A percentile compares a stretch with the other conserved stretches of the same genome.
Conservation (phyloP, 1,140 invertebrate species). For the Zaprionus taronus region DNA sequence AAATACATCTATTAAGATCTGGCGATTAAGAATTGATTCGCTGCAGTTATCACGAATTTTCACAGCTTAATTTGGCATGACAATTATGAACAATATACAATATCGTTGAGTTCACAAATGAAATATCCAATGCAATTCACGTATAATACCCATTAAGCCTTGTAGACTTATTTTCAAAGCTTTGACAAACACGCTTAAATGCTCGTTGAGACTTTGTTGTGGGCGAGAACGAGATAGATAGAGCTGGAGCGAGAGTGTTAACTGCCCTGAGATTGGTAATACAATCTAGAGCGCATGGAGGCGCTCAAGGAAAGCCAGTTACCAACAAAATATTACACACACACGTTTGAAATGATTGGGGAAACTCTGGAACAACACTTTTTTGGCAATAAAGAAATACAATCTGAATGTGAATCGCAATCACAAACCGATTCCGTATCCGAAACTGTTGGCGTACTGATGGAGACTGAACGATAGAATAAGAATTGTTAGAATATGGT, state of each 20-base stretch:
- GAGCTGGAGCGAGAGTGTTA: background rate
- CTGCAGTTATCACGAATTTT: background rate
- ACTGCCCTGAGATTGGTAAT: conserved; percentile 32
- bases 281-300: conserved; percentile 11
- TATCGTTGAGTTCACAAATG: background rate
- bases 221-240: background rate
- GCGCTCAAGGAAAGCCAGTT: conserved; percentile 35
- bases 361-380: conserved; percentile 6
- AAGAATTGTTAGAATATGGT: conserved; percentile 6
- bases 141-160: conserved; percentile 3
- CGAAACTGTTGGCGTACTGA: conserved; percentile 46
- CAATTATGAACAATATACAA: conserved; percentile 1
- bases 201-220: background rate
- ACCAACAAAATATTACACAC: background rate
- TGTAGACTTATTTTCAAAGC: background rate
- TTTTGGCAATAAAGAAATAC: conserved; percentile 16
- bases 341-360: background rate
- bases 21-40: background rate
- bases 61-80: background rate
- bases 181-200: conserved; percentile 7
- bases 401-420: conserved; percentile 6
- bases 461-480: conserved; percentile 55
- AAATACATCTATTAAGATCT: no score
- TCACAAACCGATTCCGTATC: conserved; percentile 41
- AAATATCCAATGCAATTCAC: conserved; percentile 4